Evolutionary conservation across 2,797 vertebrate genomes (phyloP), one percentile per base, ranked within the genome.

Genomic region (Catostomus latipinnis): DNA sequence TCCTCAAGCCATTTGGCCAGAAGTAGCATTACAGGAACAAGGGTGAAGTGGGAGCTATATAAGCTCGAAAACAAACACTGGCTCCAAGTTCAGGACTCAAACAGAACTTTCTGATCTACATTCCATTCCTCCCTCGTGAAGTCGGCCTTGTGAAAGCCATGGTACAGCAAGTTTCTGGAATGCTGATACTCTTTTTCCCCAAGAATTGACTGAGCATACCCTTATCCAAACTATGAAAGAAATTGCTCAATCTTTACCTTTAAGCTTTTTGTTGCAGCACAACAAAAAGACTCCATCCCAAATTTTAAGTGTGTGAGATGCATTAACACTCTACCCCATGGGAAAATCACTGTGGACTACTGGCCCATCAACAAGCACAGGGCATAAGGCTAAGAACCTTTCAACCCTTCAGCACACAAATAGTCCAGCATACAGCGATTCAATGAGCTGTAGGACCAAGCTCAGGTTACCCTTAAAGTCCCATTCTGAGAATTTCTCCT

Each of bases 391-490:
- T 34, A 34, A 34, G 34, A 34, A 34, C 34, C 2, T 34, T 34
- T 34, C 34, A 4, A 3, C 34, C 34, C 34, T 34, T 34, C 71
- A n/a, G 14, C 46, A 81, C 69, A 56, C 67, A 86, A 79, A 86
- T 85, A 86, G 78, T 71, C 43, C 34, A 34, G 34, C 34, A 34
- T 34, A 34, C 34, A 34, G 34, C 34, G 76, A 53, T 69, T 53
- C 56, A 50, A 57, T 52, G 66, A 62, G 76, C 57, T 67, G 73
- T 72, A 34, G 34, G 34, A 78, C 53, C 49, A 84, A 76, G 86
- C 86, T 90, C 46, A 74, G 83, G 86, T 92, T 92, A 87, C 90
- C 77, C 61, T 53, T 74, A 62, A 71, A 83, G 85, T 78, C 85
- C 75, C 18, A 34, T 75, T 58, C 75, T 62, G 49, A 53, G 57